A percentile compares a stretch with the other conserved stretches of the same genome.
Evolutionary conservation across 2,797 vertebrate genomes (phyloP).

Genomic region (Mareca strepera): DNA sequence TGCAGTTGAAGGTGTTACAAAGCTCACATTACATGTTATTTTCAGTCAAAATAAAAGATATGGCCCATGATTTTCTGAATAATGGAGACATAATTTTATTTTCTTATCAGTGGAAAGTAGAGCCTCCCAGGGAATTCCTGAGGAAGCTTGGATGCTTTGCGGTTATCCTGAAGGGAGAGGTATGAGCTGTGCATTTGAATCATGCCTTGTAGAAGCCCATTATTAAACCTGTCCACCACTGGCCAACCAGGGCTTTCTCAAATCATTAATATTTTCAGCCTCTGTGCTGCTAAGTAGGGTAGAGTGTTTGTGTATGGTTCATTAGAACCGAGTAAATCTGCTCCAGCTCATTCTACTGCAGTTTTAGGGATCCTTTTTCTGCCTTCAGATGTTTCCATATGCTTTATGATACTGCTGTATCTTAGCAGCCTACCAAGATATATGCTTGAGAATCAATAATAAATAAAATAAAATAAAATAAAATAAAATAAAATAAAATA

Average conservation of each 20-base stretch:
- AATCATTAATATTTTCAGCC: not conserved
- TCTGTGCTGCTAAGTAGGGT: not conserved
- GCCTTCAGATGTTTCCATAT: not conserved
- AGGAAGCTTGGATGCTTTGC: not conserved
- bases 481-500: not conserved
- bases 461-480: not conserved
- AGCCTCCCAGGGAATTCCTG: not conserved
- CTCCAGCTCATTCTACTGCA: not conserved
- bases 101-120: not conserved
- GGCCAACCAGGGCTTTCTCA: not conserved
- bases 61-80: not conserved
- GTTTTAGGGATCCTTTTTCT: not conserved
- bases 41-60: conserved; percentile 42
- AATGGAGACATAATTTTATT: not conserved
- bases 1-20: conserved; percentile 35
- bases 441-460: not conserved
- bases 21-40: conserved; percentile 23
- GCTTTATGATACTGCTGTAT: not conserved
- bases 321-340: rapidly evolving
- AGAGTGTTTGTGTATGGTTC: not conserved
- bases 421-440: not conserved
- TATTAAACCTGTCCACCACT: not conserved
- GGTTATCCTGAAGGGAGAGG: not conserved
- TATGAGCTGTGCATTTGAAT: not conserved
- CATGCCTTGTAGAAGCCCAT: rapidly evolving